Evolutionary conservation across 2,113 vertebrate genomes (phyloP).

Genomic region (Megaceryle torquata): DNA sequence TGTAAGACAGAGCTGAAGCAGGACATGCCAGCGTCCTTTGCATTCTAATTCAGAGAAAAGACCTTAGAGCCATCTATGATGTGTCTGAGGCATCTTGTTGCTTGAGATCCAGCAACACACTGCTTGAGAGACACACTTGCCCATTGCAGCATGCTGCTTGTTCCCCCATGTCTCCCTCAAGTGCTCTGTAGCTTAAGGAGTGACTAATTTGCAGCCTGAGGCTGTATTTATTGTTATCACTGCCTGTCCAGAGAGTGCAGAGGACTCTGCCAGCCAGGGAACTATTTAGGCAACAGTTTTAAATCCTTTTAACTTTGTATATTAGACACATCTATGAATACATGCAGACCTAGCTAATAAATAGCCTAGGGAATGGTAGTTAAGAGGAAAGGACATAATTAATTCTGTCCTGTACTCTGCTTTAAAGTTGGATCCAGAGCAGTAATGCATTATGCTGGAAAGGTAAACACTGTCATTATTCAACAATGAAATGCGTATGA

Average conservation of each 20-base stretch:
- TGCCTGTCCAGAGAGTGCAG: background rate
- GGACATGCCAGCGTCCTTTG: background rate
- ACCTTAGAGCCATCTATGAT: background rate
- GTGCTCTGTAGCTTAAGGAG: background rate
- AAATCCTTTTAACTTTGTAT: background rate
- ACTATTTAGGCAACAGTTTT: background rate
- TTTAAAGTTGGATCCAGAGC: conserved; percentile 55
- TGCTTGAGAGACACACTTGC: rapidly evolving
- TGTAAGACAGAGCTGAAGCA: background rate
- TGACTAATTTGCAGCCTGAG: background rate
- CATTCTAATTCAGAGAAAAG: background rate
- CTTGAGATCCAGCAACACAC: background rate
- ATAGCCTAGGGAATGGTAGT: conserved; percentile 44
- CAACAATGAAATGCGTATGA: background rate
- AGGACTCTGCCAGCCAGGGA: background rate
- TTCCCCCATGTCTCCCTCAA: background rate
- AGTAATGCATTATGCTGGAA: conserved; percentile 48
- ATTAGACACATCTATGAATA: conserved; percentile 36
- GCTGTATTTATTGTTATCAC: background rate
- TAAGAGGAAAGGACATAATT: conserved; percentile 55
- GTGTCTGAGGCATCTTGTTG: background rate
- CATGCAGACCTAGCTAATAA: conserved; percentile 48
- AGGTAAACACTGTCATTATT: conserved; percentile 68
- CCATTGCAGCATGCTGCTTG: rapidly evolving
- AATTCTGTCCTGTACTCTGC: conserved; percentile 41